Evolutionary conservation across 2,797 vertebrate genomes (phyloP), one percentile per base, ranked within the genome.

Genomic region (Catamblyrhynchus diadema): DNA sequence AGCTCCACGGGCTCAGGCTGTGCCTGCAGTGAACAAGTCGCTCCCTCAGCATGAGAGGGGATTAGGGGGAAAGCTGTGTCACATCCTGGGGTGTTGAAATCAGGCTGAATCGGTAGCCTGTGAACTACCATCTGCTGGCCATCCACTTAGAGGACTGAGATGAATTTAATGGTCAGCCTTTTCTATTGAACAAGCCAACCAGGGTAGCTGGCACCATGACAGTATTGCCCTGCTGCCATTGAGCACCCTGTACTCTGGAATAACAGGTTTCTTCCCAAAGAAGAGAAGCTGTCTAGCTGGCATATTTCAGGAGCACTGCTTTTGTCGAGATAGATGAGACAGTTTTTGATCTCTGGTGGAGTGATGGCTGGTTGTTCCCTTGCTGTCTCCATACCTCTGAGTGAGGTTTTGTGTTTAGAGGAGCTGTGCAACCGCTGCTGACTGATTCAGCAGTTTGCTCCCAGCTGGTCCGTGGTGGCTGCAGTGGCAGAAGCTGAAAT

Each of bases 371-470:
- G 71, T 50, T 41, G 51, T 69, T 79, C 54, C 53, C 1, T 0
- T 37, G 74, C 56, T 85, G 65, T 28, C 59, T 66, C 69, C 17
- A 0, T 81, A 28, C 57, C 70, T 81, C 87, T 27, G 65, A 51
- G 17, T 54, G 86, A 72, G 82, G 92, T 66, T 95, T 89, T 90
- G 70, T 88, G 87, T 75, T 61, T 1, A 8, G 78, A 62, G 79
- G 75, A 91, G 75, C 54, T 1, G 7, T 25, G 79, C 47, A 28
- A 21, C 74, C 6, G 0, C 79, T 0, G 16, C 44, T 23, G 79
- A 45, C 95, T 79, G 85, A 94, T 45, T 92, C 86, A 91, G 93
- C 92, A 75, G 21, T 85, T 88, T 74, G 33, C 66, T 93, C 42
- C 67, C 70, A 65, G 81, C 85, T 93, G 81, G 8, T 13, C 61